Conservation (phyloP, 1,140 invertebrate genomes). For the Trichonephila inaurata region DNA sequence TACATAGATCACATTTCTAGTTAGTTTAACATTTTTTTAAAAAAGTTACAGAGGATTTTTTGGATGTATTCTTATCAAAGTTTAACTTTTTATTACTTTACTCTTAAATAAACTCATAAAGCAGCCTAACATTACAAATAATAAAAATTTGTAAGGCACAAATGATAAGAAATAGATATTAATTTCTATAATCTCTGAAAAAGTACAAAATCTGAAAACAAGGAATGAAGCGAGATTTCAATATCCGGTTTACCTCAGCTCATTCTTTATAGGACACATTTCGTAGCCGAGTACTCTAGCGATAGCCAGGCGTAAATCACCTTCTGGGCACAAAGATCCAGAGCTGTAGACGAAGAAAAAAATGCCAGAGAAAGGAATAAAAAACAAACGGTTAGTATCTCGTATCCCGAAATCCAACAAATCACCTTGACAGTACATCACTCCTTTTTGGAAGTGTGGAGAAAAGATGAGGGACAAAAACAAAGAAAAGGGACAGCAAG, state of each 20-base stretch:
- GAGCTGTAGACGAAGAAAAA: not conserved
- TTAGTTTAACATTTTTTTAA: too few species aligned
- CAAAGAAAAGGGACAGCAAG: constrained; percentile 60
- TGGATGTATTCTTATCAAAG: too few species aligned
- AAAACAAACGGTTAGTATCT: constrained; percentile 18
- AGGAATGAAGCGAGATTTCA: not conserved
- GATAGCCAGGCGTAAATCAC: constrained; percentile 29
- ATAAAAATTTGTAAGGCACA: too few species aligned
- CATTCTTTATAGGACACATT: constrained; percentile 1
- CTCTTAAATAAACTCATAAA: too few species aligned
- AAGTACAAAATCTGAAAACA: not conserved
- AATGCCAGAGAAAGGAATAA: not conserved
- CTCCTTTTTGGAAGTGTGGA: constrained; percentile 42
- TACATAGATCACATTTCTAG: too few species aligned
- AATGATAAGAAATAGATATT: not conserved
- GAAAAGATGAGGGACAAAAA: constrained; percentile 43
- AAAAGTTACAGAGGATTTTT: too few species aligned
- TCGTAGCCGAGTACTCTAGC: not conserved
- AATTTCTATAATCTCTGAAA: not conserved
- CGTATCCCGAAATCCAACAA: constrained; percentile 57
- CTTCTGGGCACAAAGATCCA: constrained; percentile 16
- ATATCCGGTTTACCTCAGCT: not conserved
- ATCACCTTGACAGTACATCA: constrained; percentile 51
- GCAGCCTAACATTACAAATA: too few species aligned
- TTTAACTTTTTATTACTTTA: too few species aligned